These are phyloP conservation scores for Scaptomyza hsui DNA, from an alignment of 1,140 invertebrate genomes.

Conservation along the genomic window DNA sequence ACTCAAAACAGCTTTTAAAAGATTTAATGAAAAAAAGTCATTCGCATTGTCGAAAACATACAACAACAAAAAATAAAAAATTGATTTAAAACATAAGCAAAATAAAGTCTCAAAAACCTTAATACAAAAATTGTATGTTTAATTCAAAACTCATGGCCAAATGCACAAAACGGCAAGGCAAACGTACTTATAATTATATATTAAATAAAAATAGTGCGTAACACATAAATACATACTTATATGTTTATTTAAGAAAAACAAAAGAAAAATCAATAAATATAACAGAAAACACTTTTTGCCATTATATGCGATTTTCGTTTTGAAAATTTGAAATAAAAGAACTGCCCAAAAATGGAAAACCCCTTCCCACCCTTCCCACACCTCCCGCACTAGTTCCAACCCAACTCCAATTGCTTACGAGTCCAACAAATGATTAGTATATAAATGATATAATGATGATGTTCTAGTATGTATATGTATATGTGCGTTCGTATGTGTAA, in stretches of 20 bases:
- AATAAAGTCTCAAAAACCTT: constrained; percentile 34
- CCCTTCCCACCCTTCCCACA: background rate
- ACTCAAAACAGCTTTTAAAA: constrained; percentile 66
- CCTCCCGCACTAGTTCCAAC: constrained; percentile 24
- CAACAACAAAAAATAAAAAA: constrained; percentile 20
- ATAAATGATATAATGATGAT: constrained; percentile 55
- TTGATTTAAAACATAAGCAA: constrained; percentile 20
- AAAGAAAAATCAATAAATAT: constrained; percentile 11
- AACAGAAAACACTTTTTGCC: constrained; percentile 15
- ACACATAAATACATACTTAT: constrained; percentile 14
- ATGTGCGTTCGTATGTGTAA: constrained; percentile 65
- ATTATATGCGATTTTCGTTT: constrained; percentile 18
- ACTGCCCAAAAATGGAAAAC: background rate
- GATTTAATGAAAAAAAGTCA: constrained; percentile 53
- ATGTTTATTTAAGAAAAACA: constrained; percentile 8
- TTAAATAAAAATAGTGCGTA: constrained; percentile 25
- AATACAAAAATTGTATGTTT: constrained; percentile 53
- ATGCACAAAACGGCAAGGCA: constrained; percentile 34
- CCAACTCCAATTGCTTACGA: constrained; percentile 41
- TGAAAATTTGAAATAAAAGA: background rate
- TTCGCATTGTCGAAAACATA: constrained; percentile 20
- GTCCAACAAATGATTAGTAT: constrained; percentile 57
- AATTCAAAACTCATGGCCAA: constrained; percentile 66
- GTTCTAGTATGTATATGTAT: constrained; percentile 56
- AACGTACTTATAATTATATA: constrained; percentile 37